Percentiles rank a stretch among this genome's conserved stretches.
phyloP scores from a whole-genome alignment of 2,113 vertebrate species.

The Helogale parvula region DNA sequence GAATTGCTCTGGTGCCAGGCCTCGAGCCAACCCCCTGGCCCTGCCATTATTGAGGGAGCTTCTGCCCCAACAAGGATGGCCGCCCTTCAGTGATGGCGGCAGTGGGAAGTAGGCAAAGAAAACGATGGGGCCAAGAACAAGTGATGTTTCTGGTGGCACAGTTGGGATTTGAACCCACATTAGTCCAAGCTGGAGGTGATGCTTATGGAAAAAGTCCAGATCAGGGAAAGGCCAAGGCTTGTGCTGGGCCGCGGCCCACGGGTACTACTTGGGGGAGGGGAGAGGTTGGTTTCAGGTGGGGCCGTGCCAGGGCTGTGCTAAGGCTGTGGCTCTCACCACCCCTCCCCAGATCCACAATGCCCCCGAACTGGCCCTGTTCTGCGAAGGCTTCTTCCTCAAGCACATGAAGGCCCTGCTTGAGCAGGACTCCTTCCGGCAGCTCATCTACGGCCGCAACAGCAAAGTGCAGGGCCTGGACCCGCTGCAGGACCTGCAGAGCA shows the following conservation, averaged over 20 bases:
- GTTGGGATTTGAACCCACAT: not conserved
- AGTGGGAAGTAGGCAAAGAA: not conserved
- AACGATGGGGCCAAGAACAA: fast-evolving
- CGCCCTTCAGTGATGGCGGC: not conserved
- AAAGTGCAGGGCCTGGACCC: conserved; percentile 91
- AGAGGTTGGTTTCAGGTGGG: not conserved
- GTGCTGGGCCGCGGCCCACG: not conserved
- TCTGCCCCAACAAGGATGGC: not conserved
- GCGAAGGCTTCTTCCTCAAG: conserved; percentile 96
- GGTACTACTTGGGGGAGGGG: fast-evolving
- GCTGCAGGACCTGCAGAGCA: conserved; percentile 91
- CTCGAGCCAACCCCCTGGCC: too few species aligned
- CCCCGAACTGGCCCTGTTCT: conserved; percentile 91
- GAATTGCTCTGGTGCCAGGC: fast-evolving
- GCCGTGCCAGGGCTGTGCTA: too few species aligned
- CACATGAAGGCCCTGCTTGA: conserved; percentile 94
- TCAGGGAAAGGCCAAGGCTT: not conserved
- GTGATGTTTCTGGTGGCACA: not conserved
- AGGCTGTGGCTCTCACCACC: fast-evolving
- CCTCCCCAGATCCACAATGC: conserved; percentile 90
- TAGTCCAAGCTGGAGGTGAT: not conserved
- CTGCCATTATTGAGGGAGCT: not conserved
- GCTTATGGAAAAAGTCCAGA: not conserved
- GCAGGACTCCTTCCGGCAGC: conserved; percentile 91
- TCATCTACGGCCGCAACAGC: conserved; percentile 91